Conservation (phyloP, 2,888 invertebrate genomes). For the Andrena trimmerana region DNA sequence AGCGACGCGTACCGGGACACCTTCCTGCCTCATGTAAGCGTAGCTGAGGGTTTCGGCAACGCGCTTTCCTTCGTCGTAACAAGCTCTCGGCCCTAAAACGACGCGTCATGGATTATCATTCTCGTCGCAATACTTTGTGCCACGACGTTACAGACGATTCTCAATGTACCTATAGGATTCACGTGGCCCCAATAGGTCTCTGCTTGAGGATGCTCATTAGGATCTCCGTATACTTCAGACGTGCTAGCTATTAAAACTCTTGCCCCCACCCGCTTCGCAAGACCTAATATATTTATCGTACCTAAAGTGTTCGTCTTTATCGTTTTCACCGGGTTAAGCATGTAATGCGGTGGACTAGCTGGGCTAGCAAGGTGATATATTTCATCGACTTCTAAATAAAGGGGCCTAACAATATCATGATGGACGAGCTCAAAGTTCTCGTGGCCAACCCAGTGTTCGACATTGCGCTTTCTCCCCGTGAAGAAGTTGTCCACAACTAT, state of each 20-base stretch:
- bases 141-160: not conserved
- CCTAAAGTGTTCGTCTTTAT: constrained; percentile 99
- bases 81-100: constrained; percentile 93
- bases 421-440: constrained; percentile 99
- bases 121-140: not conserved
- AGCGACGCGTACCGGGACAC: constrained; percentile 97
- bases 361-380: constrained; percentile 99
- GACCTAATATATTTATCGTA: constrained; percentile 96
- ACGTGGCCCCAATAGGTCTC: constrained; percentile 99
- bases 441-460: constrained; percentile 99
- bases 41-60: constrained; percentile 98
- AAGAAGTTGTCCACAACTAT: constrained; percentile 99
- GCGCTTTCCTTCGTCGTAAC: constrained; percentile 99
- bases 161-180: constrained; percentile 94
- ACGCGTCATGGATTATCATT: not conserved
- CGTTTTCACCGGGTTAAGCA: constrained; percentile 99
- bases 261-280: constrained; percentile 97
- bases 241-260: constrained; percentile 98
- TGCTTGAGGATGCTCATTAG: constrained; percentile 98
- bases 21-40: constrained; percentile 99
- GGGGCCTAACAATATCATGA: constrained; percentile 99
- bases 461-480: constrained; percentile 98
- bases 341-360: constrained; percentile 99
- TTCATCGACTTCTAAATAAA: constrained; percentile 98
- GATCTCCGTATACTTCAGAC: constrained; percentile 99